A percentile compares a stretch with the other conserved stretches of the same genome.
Evolutionary conservation across 2,797 vertebrate genomes (phyloP).

Genomic region (Bovichtus diacanthus): DNA sequence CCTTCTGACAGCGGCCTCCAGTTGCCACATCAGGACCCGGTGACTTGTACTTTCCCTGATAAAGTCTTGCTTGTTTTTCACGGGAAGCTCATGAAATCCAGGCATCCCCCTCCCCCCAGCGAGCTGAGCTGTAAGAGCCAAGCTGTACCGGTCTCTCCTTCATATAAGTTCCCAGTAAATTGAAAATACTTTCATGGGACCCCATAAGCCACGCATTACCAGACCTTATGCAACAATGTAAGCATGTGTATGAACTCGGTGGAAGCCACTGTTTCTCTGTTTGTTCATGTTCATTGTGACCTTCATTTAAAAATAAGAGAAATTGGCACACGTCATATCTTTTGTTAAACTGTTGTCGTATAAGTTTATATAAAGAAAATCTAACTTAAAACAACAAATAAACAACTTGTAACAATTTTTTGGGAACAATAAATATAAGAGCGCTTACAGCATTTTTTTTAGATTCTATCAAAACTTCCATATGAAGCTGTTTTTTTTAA

Average conservation of each 20-base stretch:
- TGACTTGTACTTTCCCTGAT: constrained; percentile 78
- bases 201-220: constrained; percentile 66
- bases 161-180: constrained; percentile 73
- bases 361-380: constrained; percentile 11
- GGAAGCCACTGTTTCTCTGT: constrained; percentile 26
- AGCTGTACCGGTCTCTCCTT: constrained; percentile 64
- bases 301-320: not conserved
- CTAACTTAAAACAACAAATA: not conserved
- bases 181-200: constrained; percentile 78
- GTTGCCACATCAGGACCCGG: constrained; percentile 71
- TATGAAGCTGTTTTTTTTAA: not conserved
- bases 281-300: constrained; percentile 20
- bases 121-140: constrained; percentile 65
- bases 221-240: constrained; percentile 55
- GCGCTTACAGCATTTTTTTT: not conserved
- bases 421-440: not conserved
- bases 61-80: constrained; percentile 79
- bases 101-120: constrained; percentile 9
- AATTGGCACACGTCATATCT: constrained; percentile 16
- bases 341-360: constrained; percentile 5
- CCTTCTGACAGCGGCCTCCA: constrained; percentile 71
- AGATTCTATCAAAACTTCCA: not conserved
- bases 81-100: constrained; percentile 70
- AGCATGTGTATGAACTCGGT: constrained; percentile 42
- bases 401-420: not conserved